These are phyloP conservation scores for Cynopterus sphinx DNA, from an alignment of 2,797 vertebrate species.

Conservation along the genomic window DNA sequence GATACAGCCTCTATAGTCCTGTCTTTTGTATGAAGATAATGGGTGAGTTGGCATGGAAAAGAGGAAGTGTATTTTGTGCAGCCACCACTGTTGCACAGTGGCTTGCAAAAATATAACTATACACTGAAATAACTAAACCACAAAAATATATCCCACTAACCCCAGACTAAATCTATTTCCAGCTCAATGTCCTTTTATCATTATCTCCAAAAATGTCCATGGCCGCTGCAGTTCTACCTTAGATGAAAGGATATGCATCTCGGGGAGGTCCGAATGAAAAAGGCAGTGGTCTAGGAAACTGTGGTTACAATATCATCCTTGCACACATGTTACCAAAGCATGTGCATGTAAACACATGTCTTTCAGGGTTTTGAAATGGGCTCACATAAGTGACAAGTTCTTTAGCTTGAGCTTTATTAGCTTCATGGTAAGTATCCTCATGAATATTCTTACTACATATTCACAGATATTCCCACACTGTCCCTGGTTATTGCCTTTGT, in stretches of 20 bases:
- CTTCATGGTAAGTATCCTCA: background rate
- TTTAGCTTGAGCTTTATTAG: background rate
- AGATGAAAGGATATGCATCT: background rate
- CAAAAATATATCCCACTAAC: background rate
- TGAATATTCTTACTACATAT: background rate
- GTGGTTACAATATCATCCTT: background rate
- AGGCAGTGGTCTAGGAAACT: background rate
- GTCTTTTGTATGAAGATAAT: background rate
- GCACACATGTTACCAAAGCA: background rate
- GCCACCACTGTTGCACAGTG: background rate
- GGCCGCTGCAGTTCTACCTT: background rate
- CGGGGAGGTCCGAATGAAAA: background rate
- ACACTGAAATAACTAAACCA: slow-evolving; percentile 18
- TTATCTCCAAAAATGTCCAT: background rate
- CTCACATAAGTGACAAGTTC: background rate
- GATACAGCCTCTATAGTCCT: background rate
- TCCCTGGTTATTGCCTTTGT: background rate
- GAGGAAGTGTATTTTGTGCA: background rate
- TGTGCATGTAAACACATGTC: background rate
- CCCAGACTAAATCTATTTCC: slow-evolving; percentile 23
- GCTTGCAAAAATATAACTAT: background rate
- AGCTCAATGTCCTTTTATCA: background rate
- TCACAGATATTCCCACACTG: background rate
- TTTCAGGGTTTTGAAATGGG: background rate
- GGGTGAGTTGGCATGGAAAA: background rate